These are phyloP conservation scores for Acleris holmiana DNA, from an alignment of 2,888 invertebrate genomes.

Conservation along the genomic window DNA sequence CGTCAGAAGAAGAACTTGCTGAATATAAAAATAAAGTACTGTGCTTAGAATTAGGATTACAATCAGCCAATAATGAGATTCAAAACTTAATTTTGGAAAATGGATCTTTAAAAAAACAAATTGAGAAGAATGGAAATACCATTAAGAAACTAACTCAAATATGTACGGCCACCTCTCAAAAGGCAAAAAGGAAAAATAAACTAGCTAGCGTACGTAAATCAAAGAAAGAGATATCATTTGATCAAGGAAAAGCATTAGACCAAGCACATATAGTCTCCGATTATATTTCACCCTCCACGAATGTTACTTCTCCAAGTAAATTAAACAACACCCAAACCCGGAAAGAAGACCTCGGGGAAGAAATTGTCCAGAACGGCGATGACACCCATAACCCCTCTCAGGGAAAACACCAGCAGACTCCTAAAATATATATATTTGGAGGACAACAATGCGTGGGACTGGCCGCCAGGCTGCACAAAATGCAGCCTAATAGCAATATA, in stretches of 20 bases:
- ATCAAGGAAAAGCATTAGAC: background rate
- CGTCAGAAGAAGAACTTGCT: background rate
- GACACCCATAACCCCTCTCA: background rate
- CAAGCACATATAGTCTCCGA: background rate
- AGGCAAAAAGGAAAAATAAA: background rate
- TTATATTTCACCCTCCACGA: background rate
- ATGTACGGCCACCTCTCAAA: background rate
- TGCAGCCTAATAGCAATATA: background rate
- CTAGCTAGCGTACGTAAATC: background rate
- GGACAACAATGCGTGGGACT: background rate
- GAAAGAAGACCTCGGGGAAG: background rate
- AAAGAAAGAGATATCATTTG: background rate
- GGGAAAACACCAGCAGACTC: background rate
- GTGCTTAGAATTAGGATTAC: background rate
- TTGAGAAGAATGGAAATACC: slow-evolving; percentile 3
- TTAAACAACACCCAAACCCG: background rate
- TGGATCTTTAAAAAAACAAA: slow-evolving; percentile 1
- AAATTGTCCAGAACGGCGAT: background rate
- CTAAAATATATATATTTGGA: background rate
- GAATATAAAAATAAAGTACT: background rate
- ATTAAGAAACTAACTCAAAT: background rate
- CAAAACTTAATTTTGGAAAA: slow-evolving; percentile 7
- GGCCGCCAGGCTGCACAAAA: background rate
- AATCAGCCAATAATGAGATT: slow-evolving; percentile 1
- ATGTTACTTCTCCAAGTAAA: background rate